A percentile compares a stretch with the other conserved stretches of the same genome.
phyloP scores from a whole-genome alignment of 2,888 invertebrate genomes.

The Margaritifera margaritifera region DNA sequence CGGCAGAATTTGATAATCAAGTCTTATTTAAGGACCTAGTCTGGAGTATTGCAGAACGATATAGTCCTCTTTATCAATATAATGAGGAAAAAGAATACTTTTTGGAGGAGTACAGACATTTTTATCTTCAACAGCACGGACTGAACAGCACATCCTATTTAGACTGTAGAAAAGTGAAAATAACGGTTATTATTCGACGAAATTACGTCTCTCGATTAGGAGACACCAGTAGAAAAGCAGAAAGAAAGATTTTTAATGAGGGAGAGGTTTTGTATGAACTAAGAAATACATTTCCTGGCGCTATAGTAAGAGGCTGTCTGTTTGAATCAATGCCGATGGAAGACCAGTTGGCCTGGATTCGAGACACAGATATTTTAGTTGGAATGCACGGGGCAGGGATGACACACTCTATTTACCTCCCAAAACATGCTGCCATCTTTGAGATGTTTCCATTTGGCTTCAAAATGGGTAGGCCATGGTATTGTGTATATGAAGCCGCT shows the following conservation, averaged over 20 bases:
- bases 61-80: slow-evolving; percentile 46
- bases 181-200: slow-evolving; percentile 55
- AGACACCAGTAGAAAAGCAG: slow-evolving; percentile 37
- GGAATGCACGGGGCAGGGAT: slow-evolving; percentile 44
- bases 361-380: slow-evolving; percentile 29
- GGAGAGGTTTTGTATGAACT: slow-evolving; percentile 17
- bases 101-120: slow-evolving; percentile 53
- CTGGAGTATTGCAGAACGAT: slow-evolving; percentile 52
- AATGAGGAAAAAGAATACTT: slow-evolving; percentile 34
- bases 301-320: slow-evolving; percentile 9
- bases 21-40: slow-evolving; percentile 40
- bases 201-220: slow-evolving; percentile 64
- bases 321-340: slow-evolving; percentile 28
- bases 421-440: slow-evolving; percentile 28
- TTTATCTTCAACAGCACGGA: slow-evolving; percentile 45
- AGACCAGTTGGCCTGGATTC: slow-evolving; percentile 24
- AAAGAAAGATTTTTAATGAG: slow-evolving; percentile 34
- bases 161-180: slow-evolving; percentile 41
- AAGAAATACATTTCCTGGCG: slow-evolving; percentile 9
- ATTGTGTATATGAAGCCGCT: slow-evolving; percentile 52
- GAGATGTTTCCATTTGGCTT: slow-evolving; percentile 42
- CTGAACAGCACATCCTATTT: slow-evolving; percentile 16
- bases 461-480: slow-evolving; percentile 36
- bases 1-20: slow-evolving; percentile 35
- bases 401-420: slow-evolving; percentile 31